phyloP scores from a whole-genome alignment of 2,113 vertebrate genomes.

The Telmatochromis sp. region DNA sequence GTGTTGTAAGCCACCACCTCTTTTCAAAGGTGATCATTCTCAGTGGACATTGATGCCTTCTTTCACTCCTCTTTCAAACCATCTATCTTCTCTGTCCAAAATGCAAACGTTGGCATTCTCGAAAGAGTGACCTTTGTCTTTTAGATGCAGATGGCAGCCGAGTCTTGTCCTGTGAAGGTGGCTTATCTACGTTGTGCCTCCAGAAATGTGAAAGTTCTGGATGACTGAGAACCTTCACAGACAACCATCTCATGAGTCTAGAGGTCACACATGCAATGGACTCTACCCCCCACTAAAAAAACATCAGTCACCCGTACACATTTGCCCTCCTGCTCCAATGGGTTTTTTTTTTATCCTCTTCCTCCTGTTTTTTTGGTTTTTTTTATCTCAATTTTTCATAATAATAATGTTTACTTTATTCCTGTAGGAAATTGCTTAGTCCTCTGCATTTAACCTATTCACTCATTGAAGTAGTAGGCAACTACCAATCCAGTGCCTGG shows the following conservation, averaged over 20 bases:
- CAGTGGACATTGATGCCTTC: neutral
- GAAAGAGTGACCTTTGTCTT: neutral
- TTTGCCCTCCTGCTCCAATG: accelerated
- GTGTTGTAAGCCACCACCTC: neutral
- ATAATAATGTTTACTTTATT: neutral
- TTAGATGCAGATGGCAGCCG: neutral
- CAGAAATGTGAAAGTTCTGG: neutral
- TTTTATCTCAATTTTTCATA: neutral
- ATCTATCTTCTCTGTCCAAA: neutral
- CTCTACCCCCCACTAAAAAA: accelerated
- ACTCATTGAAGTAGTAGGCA: neutral
- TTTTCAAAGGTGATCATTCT: neutral
- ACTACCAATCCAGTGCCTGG: neutral
- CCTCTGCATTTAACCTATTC: neutral
- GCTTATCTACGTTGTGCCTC: neutral
- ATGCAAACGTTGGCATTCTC: neutral
- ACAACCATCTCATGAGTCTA: neutral
- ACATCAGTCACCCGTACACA: neutral
- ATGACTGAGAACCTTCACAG: neutral
- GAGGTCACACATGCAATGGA: neutral
- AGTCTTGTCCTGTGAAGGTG: neutral
- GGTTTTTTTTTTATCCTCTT: neutral
- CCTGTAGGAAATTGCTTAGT: neutral
- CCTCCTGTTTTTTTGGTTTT: neutral
- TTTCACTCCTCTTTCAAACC: neutral